Base-by-base conservation (phyloP, 2,797 vertebrate genomes). In the Buphagus erythrorhynchus region DNA sequence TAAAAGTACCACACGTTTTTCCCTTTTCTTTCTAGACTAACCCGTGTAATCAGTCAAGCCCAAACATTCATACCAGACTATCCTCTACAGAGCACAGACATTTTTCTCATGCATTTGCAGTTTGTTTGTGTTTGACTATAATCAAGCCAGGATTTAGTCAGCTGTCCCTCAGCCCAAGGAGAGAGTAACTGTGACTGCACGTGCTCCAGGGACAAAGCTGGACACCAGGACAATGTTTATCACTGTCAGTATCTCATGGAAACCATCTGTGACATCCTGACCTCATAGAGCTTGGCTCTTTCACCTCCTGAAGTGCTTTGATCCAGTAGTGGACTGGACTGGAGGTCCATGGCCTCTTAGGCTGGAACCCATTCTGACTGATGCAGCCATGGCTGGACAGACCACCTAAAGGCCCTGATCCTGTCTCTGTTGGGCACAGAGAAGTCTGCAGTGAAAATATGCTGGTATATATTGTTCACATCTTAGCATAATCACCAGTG, bases 401-500 rank as follows among this genome's bases (percentile, higher is more conserved):
- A 45, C 24, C 81, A 62, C 35, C 31, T 43, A 76, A 89, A 79
- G 63, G 65, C 72, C n/a, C 65, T 25, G 48, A 55, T 38, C 57
- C 61, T 61, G 55, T 61, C 75, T 87, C 82, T 10, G 2, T 3
- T 3, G 2, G 38, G 57, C 45, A 89, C 49, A 90, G 48, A 74
- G 22, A 58, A 86, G 45, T 86, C 61, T 5, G 5, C 45, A 65
- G 57, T 74, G 88, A 82, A 89, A 91, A 92, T 63, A 75, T 36
- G 79, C 76, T 91, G 90, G 79, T 90, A 78, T 76, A 48, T 73
- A 15, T 81, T 67, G 33, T 75, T 57, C 57, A 63, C 19, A 83
- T 85, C 85, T 87, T 69, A 81, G 55, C 72, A 69, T 83, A 82
- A 94, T 88, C 74, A 77, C 55, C 89, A 81, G 61, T 91, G 86